Evolutionary conservation across 2,888 invertebrate genomes (phyloP).

Genomic region (Amphipoea oculea): DNA sequence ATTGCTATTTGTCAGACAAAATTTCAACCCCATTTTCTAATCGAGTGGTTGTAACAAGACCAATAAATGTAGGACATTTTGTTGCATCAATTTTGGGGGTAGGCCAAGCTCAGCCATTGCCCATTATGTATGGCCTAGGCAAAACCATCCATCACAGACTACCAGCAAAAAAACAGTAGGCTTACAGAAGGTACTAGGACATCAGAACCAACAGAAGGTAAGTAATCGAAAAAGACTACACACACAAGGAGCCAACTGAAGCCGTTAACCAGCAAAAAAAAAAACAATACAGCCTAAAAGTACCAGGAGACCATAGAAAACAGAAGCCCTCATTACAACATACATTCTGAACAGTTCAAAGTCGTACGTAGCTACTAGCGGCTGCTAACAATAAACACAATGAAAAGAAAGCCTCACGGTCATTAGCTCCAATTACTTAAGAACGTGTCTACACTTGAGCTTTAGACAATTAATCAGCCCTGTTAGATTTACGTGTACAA

Average conservation of each 20-base stretch:
- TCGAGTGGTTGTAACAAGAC: not conserved
- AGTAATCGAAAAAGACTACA: not conserved
- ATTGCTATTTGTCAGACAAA: not conserved
- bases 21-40: conserved; percentile 21
- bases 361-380: conserved; percentile 15
- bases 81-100: not conserved
- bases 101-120: not conserved
- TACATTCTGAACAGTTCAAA: conserved; percentile 32
- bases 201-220: not conserved
- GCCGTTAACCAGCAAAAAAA: conserved; percentile 7
- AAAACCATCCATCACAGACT: not conserved
- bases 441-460: conserved; percentile 54
- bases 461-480: conserved; percentile 35
- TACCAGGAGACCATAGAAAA: conserved; percentile 45
- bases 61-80: not conserved
- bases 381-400: conserved; percentile 53
- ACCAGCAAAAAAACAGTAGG: not conserved
- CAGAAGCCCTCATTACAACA: conserved; percentile 26
- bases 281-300: not conserved
- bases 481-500: conserved; percentile 12
- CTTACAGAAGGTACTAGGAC: conserved; percentile 18
- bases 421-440: conserved; percentile 64
- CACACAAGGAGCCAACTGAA: not conserved
- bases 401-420: conserved; percentile 61
- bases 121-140: not conserved